These are phyloP conservation scores for Eristalis tenax DNA, from an alignment of 2,888 invertebrate genomes.

Conservation along the genomic window DNA sequence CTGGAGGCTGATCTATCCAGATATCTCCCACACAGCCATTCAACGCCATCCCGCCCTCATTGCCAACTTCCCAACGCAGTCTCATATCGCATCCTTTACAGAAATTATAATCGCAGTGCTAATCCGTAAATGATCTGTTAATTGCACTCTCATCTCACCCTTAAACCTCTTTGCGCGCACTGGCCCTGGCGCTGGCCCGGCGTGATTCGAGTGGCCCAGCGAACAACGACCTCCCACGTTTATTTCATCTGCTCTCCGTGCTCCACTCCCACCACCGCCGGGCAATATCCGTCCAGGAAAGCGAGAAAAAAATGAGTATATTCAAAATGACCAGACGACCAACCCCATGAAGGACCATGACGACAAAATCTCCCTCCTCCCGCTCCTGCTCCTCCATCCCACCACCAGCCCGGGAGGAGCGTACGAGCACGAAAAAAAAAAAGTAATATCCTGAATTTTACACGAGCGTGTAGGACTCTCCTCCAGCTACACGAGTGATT, in stretches of 20 bases:
- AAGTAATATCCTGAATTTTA: not conserved
- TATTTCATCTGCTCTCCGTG: not conserved
- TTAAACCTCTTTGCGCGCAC: not conserved
- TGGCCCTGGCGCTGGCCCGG: no score
- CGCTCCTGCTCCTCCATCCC: not conserved
- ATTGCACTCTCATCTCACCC: conserved; percentile 4
- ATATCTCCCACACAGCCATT: not conserved
- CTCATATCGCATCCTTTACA: not conserved
- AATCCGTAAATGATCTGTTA: conserved; percentile 44
- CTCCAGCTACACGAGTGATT: conserved; percentile 16
- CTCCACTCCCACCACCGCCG: not conserved
- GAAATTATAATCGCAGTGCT: conserved; percentile 14
- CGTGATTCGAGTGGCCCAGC: not conserved
- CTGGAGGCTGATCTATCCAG: no score
- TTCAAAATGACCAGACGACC: conserved; percentile 3
- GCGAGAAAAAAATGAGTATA: not conserved
- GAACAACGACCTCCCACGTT: conserved; percentile 29
- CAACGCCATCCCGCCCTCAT: not conserved
- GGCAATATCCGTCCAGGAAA: not conserved
- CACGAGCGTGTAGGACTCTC: conserved; percentile 17
- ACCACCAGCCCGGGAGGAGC: not conserved
- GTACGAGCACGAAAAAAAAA: not conserved
- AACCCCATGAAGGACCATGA: conserved; percentile 4
- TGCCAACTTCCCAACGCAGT: not conserved
- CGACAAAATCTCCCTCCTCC: not conserved